Percentiles rank a stretch among this genome's conserved stretches.
Conservation (phyloP, 2,888 invertebrate species). For the Caenorhabditis panamensis region DNA sequence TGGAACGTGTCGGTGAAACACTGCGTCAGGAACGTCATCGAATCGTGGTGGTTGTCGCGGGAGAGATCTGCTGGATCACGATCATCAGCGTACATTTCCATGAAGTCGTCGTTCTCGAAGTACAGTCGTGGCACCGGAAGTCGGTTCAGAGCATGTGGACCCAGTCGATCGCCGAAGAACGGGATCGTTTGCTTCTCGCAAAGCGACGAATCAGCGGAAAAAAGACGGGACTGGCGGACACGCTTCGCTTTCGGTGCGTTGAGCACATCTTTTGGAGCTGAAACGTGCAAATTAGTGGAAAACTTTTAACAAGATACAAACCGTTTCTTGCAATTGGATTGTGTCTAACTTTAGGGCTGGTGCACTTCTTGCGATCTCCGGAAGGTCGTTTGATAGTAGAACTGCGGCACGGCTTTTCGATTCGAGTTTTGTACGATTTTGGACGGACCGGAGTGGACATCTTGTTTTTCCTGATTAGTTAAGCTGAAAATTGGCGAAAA, state of each 20-base stretch:
- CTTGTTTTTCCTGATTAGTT: no score
- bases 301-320: slow-evolving; percentile 18
- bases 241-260: slow-evolving; percentile 32
- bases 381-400: slow-evolving; percentile 12
- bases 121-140: slow-evolving; percentile 26
- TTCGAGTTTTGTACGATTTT: background rate
- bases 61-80: background rate
- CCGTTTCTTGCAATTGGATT: slow-evolving; percentile 20
- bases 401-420: background rate
- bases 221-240: slow-evolving; percentile 5
- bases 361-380: background rate
- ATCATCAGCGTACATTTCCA: slow-evolving; percentile 30
- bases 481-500: background rate
- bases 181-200: background rate
- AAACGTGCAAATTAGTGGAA: no score
- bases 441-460: slow-evolving; percentile 31
- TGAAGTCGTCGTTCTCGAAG: slow-evolving; percentile 31
- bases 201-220: background rate
- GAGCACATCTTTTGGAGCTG: slow-evolving; percentile 14
- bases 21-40: slow-evolving; percentile 20
- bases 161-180: background rate
- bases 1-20: slow-evolving; percentile 11
- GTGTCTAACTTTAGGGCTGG: background rate
- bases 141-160: background rate
- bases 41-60: slow-evolving; percentile 11